Percentiles rank a stretch among this genome's conserved stretches.
Conservation (phyloP, 2,113 vertebrate genomes). For the Fregetta grallaria region DNA sequence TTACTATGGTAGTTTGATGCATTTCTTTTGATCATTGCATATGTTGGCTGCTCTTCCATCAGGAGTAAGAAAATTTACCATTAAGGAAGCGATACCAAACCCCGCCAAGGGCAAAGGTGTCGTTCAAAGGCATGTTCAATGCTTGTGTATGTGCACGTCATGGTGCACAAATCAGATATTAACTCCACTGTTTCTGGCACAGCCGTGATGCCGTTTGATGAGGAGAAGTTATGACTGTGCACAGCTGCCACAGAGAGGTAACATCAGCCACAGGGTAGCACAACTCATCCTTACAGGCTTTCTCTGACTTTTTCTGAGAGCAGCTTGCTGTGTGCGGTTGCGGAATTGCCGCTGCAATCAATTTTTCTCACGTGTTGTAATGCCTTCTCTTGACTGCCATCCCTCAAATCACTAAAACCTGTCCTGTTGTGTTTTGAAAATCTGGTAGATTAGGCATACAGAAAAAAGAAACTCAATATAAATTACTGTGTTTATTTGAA, state of each 20-base stretch:
- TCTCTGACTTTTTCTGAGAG: neutral
- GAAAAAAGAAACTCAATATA: neutral
- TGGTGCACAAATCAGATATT: rapidly evolving
- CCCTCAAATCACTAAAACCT: neutral
- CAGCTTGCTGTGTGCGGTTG: neutral
- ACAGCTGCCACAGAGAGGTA: neutral
- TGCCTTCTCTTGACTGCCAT: neutral
- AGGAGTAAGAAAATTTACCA: neutral
- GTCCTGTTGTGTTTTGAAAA: neutral
- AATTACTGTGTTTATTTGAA: neutral
- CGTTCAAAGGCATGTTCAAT: neutral
- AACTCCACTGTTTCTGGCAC: neutral
- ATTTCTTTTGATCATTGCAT: neutral
- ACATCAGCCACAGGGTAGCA: neutral
- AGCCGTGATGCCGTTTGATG: neutral
- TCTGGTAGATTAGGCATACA: neutral
- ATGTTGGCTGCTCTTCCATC: neutral
- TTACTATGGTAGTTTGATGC: neutral
- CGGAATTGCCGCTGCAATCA: neutral
- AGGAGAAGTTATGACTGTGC: neutral
- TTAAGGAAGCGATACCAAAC: neutral
- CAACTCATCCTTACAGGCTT: neutral
- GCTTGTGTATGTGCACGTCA: neutral
- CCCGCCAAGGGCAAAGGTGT: neutral
- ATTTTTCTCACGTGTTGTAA: neutral